Conservation (phyloP, 2,888 invertebrate species). For the Hoplodrina blanda region DNA sequence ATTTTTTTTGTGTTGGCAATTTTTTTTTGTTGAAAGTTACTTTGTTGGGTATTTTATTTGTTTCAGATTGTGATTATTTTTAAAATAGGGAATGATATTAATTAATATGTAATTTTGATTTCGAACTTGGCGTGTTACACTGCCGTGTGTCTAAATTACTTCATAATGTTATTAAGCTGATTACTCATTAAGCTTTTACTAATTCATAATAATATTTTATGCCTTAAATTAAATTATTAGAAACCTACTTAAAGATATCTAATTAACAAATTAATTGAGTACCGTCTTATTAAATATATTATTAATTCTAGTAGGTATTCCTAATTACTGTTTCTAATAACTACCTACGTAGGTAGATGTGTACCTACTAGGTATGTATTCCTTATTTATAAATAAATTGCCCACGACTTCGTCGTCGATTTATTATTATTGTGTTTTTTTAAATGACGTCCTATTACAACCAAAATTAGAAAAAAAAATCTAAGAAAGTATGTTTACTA, state of each 20-base stretch:
- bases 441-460: neutral
- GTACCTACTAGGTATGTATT: neutral
- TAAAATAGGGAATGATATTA: no score
- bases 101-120: no score
- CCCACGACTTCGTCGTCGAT: no score
- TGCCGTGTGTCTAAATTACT: no score
- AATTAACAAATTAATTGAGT: constrained; percentile 11
- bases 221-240: neutral
- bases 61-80: no score
- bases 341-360: neutral
- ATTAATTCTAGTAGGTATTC: constrained; percentile 5
- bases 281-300: constrained; percentile 1
- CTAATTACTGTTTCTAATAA: constrained; percentile 13
- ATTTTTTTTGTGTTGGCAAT: constrained; percentile 23
- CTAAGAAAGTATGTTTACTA: neutral
- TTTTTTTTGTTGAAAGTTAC: constrained; percentile 27
- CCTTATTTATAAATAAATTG: no score
- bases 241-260: neutral
- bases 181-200: neutral
- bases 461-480: neutral
- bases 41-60: neutral
- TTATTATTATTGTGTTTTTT: no score
- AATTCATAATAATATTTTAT: neutral
- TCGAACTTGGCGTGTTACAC: no score
- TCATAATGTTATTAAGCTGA: neutral